phyloP scores from a whole-genome alignment of 2,888 invertebrate genomes.

The Himalopsyche tibetana region DNA sequence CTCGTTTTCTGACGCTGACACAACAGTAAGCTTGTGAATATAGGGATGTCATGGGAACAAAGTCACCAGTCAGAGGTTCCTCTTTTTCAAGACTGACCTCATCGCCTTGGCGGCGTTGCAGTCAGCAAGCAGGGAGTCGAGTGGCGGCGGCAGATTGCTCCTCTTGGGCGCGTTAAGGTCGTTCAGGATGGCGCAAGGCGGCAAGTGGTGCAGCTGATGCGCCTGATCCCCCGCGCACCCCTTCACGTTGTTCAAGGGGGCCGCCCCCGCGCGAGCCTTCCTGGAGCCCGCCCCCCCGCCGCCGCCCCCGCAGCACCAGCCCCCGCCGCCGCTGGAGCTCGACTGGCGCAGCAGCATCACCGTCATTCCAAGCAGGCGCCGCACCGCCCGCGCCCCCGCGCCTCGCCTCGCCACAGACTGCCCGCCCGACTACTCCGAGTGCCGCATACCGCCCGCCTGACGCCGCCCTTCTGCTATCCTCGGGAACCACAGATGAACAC shows the following conservation, averaged over 20 bases:
- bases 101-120: slow-evolving; percentile 67
- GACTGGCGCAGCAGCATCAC: slow-evolving; percentile 65
- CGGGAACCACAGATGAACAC: background rate
- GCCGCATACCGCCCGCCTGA: slow-evolving; percentile 19
- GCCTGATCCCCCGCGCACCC: slow-evolving; percentile 75
- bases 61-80: no score
- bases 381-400: slow-evolving; percentile 65
- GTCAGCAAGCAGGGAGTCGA: slow-evolving; percentile 66
- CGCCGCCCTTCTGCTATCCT: slow-evolving; percentile 13
- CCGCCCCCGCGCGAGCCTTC: slow-evolving; percentile 77
- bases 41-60: no score
- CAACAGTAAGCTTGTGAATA: no score
- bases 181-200: slow-evolving; percentile 77
- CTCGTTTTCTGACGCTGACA: no score
- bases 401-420: slow-evolving; percentile 64
- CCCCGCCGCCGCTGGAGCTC: slow-evolving; percentile 63
- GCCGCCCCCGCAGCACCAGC: slow-evolving; percentile 75
- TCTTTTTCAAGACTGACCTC: slow-evolving; percentile 49
- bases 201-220: slow-evolving; percentile 67
- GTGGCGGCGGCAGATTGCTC: slow-evolving; percentile 68
- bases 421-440: slow-evolving; percentile 46
- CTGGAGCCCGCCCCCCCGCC: slow-evolving; percentile 77
- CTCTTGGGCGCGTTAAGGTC: slow-evolving; percentile 63
- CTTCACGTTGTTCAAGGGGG: slow-evolving; percentile 66
- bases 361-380: slow-evolving; percentile 63